Evolutionary conservation across 1,140 invertebrate species (phyloP).

Genomic region (Drosophila orena): DNA sequence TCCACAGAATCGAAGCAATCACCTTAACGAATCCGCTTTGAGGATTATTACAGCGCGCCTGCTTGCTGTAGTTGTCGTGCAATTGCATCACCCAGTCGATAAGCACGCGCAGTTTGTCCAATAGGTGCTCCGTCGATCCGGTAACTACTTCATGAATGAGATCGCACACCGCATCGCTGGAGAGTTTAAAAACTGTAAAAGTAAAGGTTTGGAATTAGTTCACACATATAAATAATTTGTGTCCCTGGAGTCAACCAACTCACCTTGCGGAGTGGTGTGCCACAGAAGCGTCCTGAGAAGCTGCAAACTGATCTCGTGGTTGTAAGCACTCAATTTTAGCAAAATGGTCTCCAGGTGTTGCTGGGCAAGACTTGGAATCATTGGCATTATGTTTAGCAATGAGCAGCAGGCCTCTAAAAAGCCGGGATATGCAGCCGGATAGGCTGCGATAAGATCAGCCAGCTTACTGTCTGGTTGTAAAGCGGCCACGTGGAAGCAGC

Average conservation of each 20-base stretch:
- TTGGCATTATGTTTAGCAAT: conserved; percentile 89
- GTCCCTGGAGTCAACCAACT: not conserved
- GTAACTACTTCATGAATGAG: conserved; percentile 91
- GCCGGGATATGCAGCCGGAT: conserved; percentile 87
- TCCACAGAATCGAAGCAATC: conserved; percentile 93
- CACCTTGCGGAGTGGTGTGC: conserved; percentile 85
- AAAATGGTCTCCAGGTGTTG: conserved; percentile 88
- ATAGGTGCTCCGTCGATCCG: conserved; percentile 85
- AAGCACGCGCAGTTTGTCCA: conserved; percentile 84
- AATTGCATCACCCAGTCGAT: conserved; percentile 81
- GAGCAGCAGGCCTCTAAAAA: conserved; percentile 91
- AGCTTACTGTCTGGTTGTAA: conserved; percentile 84
- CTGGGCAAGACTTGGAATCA: conserved; percentile 87
- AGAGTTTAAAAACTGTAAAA: conserved; percentile 74
- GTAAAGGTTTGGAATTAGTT: not conserved
- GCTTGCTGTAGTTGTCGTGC: conserved; percentile 68
- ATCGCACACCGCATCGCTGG: conserved; percentile 90
- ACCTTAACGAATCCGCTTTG: conserved; percentile 86
- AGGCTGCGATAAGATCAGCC: conserved; percentile 87
- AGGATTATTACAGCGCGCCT: conserved; percentile 77
- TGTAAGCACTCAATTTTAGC: conserved; percentile 87
- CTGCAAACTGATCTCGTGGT: conserved; percentile 86
- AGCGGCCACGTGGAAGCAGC: conserved; percentile 77
- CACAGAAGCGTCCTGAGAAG: conserved; percentile 87
- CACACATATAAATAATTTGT: no score